Evolutionary conservation across 2,113 vertebrate species (phyloP).

Genomic region (Nicator chloris): DNA sequence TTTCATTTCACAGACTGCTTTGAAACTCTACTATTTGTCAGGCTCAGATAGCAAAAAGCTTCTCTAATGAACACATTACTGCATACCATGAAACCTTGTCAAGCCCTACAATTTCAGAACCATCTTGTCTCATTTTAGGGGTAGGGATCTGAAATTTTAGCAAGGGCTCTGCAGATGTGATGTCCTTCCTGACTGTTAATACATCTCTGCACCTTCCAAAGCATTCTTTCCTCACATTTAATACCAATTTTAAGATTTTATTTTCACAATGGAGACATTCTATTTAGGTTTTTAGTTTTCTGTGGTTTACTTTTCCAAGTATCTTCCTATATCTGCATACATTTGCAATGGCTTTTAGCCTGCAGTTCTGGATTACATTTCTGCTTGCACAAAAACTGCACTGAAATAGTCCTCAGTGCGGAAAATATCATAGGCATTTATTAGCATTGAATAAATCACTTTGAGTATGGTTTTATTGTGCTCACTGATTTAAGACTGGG

Average conservation of each 20-base stretch:
- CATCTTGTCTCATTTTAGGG: not conserved
- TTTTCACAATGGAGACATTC: not conserved
- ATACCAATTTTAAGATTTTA: not conserved
- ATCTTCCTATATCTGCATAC: not conserved
- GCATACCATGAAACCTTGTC: not conserved
- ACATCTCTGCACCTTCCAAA: not conserved
- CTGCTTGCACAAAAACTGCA: not conserved
- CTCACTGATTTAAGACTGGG: not conserved
- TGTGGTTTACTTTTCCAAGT: not conserved
- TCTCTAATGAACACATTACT: not conserved
- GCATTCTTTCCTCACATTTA: not conserved
- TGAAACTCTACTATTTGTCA: not conserved
- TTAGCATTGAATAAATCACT: conserved; percentile 18
- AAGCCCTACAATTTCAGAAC: not conserved
- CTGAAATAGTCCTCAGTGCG: not conserved
- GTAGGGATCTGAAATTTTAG: not conserved
- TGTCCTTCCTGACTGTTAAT: not conserved
- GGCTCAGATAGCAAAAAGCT: not conserved
- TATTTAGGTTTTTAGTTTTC: not conserved
- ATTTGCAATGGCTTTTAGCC: not conserved
- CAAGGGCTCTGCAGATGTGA: not conserved
- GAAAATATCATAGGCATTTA: not conserved
- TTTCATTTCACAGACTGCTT: not conserved
- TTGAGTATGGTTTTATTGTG: not conserved
- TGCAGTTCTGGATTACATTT: conserved; percentile 11